Percentiles rank a stretch among this genome's conserved stretches.
Evolutionary conservation across 2,797 vertebrate genomes (phyloP).

Genomic region (Schizothorax lantsangensis): DNA sequence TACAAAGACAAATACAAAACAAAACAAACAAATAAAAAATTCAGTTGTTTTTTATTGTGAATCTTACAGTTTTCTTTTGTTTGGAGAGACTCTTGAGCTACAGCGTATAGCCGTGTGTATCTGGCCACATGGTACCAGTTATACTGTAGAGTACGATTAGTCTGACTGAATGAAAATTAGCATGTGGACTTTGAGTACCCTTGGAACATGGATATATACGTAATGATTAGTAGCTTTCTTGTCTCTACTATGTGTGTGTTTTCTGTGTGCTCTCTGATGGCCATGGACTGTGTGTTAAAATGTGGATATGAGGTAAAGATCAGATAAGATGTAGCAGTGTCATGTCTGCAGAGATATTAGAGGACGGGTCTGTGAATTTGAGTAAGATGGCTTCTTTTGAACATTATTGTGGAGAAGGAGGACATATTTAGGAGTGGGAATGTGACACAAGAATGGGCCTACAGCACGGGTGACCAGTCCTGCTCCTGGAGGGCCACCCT

Average conservation of each 20-base stretch:
- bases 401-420: neutral
- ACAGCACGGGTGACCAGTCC: neutral
- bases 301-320: conserved; percentile 16
- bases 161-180: neutral
- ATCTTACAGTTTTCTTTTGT: neutral
- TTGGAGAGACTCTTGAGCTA: neutral
- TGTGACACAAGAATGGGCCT: neutral
- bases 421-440: neutral
- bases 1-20: neutral
- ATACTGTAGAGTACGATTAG: neutral
- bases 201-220: neutral
- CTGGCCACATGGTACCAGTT: neutral
- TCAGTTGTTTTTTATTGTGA: neutral
- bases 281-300: neutral
- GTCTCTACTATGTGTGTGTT: neutral
- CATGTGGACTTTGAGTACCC: neutral
- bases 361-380: neutral
- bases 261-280: neutral
- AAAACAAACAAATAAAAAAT: neutral
- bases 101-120: neutral
- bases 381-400: conserved; percentile 3
- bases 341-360: neutral
- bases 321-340: neutral
- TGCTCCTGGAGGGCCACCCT: neutral
- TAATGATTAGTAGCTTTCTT: neutral